Evolutionary conservation across 2,113 vertebrate species (phyloP), one percentile per base, ranked within the genome.

Genomic region (Forbesichthys agassizii): DNA sequence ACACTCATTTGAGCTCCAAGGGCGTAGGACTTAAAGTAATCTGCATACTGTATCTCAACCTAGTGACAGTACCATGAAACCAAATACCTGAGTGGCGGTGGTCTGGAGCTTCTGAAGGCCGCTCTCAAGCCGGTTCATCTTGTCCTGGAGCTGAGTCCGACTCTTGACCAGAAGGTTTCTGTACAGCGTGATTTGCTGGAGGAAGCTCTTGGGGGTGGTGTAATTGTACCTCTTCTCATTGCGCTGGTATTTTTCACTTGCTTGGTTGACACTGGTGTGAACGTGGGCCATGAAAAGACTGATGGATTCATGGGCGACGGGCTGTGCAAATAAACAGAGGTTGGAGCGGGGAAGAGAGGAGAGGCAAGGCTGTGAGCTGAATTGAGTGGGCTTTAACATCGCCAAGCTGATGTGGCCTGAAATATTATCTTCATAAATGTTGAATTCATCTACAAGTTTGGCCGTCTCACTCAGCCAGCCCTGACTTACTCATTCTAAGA

Each of bases 241-340:
- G 75, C 58, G 71, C 70, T 78, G 88, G 80, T 91, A 94, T 86
- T 92, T 93, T 82, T 90, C 85, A 83, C 93, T 93, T 81, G 93
- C 90, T 57, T 88, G 88, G 78, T 91, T 95, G 77, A 94, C 90
- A 62, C 88, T 94, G 76, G 80, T 92, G 78, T 93, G 93, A 82
- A 90, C 93, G 4, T 93, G 92, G 55, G 90, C 93, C 94, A 94
- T 94, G 89, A 97, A 96, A 86, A 92, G 85, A 78, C 92, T 94
- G 82, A 96, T 85, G 62, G 92, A 91, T 78, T 94, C 91, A 83
- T 93, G 91, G 84, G 93, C 77, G 52, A 80, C 86, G 58, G 88
- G 90, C 93, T 96, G 88, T 84, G 95, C 91, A 89, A 69, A 87
- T 18, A 83, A 89, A 88, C 78, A 86, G 83, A 78, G 85, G 20